Percentiles rank a stretch among this genome's conserved stretches.
Evolutionary conservation across 2,113 vertebrate species (phyloP).

Genomic region (Cyprinodon brontotheroides): DNA sequence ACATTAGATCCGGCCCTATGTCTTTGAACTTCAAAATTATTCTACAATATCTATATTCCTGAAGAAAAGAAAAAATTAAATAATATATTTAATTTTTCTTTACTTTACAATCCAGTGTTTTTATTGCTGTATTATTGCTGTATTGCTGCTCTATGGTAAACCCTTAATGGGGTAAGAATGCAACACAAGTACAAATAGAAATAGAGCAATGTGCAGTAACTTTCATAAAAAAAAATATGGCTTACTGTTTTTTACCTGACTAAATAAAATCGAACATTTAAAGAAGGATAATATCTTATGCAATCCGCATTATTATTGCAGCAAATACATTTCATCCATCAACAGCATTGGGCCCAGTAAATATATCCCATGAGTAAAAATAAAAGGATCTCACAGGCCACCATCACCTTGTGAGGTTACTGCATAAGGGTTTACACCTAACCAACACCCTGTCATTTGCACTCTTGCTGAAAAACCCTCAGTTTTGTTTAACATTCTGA

Average conservation of each 20-base stretch:
- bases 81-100: not conserved
- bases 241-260: too few species aligned
- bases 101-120: not conserved
- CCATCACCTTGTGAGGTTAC: not conserved
- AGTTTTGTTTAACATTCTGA: not conserved
- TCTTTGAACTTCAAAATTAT: not conserved
- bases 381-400: not conserved
- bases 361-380: not conserved
- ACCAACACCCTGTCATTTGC: constrained; percentile 15
- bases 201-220: too few species aligned
- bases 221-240: too few species aligned
- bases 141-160: not conserved
- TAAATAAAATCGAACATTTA: not conserved
- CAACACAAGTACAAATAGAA: not conserved
- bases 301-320: not conserved
- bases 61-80: not conserved
- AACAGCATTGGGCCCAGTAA: not conserved
- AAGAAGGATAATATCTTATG: not conserved
- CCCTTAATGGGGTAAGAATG: not conserved
- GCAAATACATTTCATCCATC: not conserved
- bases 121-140: not conserved
- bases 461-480: not conserved
- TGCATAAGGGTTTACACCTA: not conserved
- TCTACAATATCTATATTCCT: not conserved
- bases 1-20: too few species aligned